These are phyloP conservation scores for Apostichopus leukothele DNA, from an alignment of 53 echinoderm and acorn worm genomes.

Conservation along the genomic window DNA sequence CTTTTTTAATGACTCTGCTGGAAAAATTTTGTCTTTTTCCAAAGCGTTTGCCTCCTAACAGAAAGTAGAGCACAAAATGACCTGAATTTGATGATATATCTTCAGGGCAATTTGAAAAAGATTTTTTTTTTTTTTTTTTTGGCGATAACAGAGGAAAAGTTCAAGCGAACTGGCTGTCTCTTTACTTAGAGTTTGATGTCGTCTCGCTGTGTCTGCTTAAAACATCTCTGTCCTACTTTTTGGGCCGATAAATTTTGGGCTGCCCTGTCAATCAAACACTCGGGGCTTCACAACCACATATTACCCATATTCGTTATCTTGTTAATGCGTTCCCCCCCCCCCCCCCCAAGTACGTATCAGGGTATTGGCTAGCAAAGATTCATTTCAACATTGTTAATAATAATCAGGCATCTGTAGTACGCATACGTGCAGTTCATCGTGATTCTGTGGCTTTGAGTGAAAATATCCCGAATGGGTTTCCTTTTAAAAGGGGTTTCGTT, in stretches of 20 bases:
- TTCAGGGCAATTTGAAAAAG: conserved; percentile 1
- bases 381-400: background rate
- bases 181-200: conserved; percentile 4
- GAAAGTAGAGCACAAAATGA: conserved; percentile 33
- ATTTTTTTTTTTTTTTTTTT: background rate
- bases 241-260: background rate
- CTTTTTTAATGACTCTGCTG: conserved; percentile 26
- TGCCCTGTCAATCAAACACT: background rate
- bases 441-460: background rate
- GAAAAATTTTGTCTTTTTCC: conserved; percentile 9
- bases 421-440: background rate
- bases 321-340: too few species aligned
- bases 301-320: background rate
- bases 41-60: background rate
- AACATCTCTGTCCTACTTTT: conserved; percentile 7
- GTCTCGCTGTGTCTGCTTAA: background rate
- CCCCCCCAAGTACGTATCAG: background rate
- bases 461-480: background rate
- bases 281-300: background rate
- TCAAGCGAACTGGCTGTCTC: conserved; percentile 9
- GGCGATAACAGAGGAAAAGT: background rate
- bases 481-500: background rate
- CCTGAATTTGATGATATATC: conserved; percentile 26
- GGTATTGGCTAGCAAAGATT: background rate
- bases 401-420: background rate